Evolutionary conservation across 1,140 invertebrate species (phyloP), one percentile per base, ranked within the genome.

Genomic region (Leptonema lineaticorne): DNA sequence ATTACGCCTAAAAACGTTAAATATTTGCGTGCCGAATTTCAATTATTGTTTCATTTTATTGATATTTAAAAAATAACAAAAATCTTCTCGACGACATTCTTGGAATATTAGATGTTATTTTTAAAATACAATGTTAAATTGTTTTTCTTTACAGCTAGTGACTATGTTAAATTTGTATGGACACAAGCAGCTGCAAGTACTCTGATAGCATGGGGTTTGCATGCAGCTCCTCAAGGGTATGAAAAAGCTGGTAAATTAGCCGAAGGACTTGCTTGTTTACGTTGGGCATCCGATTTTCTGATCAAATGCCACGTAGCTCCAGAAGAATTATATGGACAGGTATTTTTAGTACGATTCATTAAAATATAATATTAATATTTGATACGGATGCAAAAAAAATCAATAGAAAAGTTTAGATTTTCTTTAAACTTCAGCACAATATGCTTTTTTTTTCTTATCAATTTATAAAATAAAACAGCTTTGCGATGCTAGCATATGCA

Each of bases 111-210:
- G n/a, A n/a, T n/a, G n/a, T n/a, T n/a, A n/a, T n/a, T n/a, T n/a
- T n/a, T n/a, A n/a, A n/a, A n/a, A n/a, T n/a, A n/a, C n/a, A n/a
- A n/a, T n/a, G n/a, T n/a, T n/a, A n/a, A n/a, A n/a, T n/a, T n/a
- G n/a, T n/a, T 57, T 20, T 27, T 3, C 2, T 64, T 77, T 78
- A 67, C 72, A 89, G 87, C 86, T 64, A 86, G 85, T 20, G 87
- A 89, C 73, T 85, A 83, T 70, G 86, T 89, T 0, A 89, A 89
- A 75, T 89, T 88, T 69, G 83, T 84, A 0, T 87, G 88, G 64
- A 87, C 87, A 1, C 86, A 88, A 83, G 87, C 87, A 0, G 82
- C 78, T 27, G 81, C 84, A 0, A 85, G 82, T 0, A 88, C 86
- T 0, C 63, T 88, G 2, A 70, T 89, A 18, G 81, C 85, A 0